Evolutionary conservation across 1,140 invertebrate genomes (phyloP), one percentile per base, ranked within the genome.

Genomic region (Drosophila sproati): DNA sequence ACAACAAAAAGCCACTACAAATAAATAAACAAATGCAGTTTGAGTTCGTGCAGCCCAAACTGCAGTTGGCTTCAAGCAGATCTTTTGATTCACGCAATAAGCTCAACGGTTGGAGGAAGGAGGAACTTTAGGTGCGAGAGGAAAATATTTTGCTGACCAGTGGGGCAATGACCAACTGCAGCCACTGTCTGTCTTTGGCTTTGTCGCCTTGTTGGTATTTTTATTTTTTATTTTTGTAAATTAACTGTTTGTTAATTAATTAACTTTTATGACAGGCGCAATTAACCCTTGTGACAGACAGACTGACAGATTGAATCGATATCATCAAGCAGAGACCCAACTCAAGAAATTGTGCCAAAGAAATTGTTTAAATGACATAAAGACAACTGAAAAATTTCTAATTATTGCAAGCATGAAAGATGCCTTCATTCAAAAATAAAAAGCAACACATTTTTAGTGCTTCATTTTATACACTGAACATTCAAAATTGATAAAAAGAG

Each of bases 21-120:
- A 86, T 81, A 86, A 80, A 87, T 86, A 85, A 75, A 85, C 82
- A 87, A 87, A 87, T 72, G 48, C 76, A 82, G 73, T 62, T 57
- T 43, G 57, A 67, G 70, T 57, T 66, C 43, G 57, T 47, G 54
- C 47, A 3, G 45, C 12, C 43, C 43, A 6, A 32, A 66, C 41
- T 43, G 10, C 29, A 29, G 4, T 31, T 41, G 37, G 5, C 20
- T 20, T 20, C 55, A 60, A 80, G 52, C 59, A 55, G 7, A 10
- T 79, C 66, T 70, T 80, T 75, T 74, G 61, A 80, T 80, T 60
- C 71, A 34, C 80, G 78, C 20, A 20, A 80, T 80, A 80, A 20
- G 20, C 20, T 80, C 78, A 80, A 39, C 37, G 35, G 54, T 28
- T 10, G 20, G 6, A 2, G 5, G 35, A 7, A 43, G 28, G 5